Conservation (phyloP, 2,113 vertebrate species). For the Romanogobio albipinnatus region DNA sequence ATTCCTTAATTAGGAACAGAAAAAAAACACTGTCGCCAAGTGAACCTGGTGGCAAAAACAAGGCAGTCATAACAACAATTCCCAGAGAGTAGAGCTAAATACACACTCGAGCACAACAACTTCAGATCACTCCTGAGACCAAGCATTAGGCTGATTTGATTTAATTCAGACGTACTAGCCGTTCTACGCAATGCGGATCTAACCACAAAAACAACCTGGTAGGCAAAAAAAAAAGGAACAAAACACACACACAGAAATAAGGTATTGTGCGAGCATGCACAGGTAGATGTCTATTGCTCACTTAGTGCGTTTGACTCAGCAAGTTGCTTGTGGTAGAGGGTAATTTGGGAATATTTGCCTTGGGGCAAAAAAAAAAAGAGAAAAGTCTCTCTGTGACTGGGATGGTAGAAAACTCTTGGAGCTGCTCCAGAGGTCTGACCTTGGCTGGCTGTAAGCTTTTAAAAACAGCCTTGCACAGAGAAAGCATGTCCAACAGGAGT, state of each 20-base stretch:
- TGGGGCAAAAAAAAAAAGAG: constrained; percentile 22
- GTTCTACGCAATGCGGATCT: constrained; percentile 9
- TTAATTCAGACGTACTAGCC: constrained; percentile 40
- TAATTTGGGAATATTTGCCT: constrained; percentile 56
- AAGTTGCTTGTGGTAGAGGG: constrained; percentile 37
- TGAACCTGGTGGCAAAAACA: constrained; percentile 50
- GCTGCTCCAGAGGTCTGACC: constrained; percentile 44
- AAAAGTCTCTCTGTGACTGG: constrained; percentile 45
- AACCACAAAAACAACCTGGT: constrained; percentile 45
- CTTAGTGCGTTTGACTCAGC: constrained; percentile 47
- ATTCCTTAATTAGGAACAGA: constrained; percentile 43
- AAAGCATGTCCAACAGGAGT: constrained; percentile 39
- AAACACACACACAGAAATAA: constrained; percentile 33
- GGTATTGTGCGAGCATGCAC: constrained; percentile 37
- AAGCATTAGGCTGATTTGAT: constrained; percentile 49
- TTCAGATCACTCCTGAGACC: constrained; percentile 41
- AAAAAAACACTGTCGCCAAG: constrained; percentile 32
- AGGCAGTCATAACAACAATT: constrained; percentile 56
- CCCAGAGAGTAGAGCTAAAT: constrained; percentile 47
- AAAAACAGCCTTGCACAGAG: constrained; percentile 30
- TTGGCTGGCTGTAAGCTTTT: constrained; percentile 46
- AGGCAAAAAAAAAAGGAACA: constrained; percentile 2
- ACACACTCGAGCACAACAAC: constrained; percentile 43
- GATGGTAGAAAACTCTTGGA: constrained; percentile 37
- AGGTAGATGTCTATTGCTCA: constrained; percentile 30